These are phyloP conservation scores for Harpalus rufipes DNA, from an alignment of 2,888 invertebrate species.

Conservation along the genomic window DNA sequence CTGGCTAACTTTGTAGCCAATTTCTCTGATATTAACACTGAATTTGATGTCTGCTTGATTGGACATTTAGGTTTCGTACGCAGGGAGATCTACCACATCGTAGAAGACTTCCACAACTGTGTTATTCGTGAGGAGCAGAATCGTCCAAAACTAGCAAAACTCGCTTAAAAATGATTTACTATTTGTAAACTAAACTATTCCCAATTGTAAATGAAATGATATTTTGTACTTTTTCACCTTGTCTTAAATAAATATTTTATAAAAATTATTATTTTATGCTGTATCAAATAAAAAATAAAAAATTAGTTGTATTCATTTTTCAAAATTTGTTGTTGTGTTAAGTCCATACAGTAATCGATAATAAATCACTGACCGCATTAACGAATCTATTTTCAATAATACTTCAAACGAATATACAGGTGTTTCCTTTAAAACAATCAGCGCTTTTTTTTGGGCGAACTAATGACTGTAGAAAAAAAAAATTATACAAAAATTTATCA, in stretches of 20 bases:
- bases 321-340: too few relatives aligned
- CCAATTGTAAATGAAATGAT: neutral
- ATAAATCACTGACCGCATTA: too few relatives aligned
- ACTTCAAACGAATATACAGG: too few relatives aligned
- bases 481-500: too few relatives aligned
- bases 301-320: too few relatives aligned
- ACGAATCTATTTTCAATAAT: too few relatives aligned
- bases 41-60: slow-evolving; percentile 23
- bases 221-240: neutral
- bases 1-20: slow-evolving; percentile 15
- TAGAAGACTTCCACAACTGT: slow-evolving; percentile 28
- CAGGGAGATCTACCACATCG: neutral
- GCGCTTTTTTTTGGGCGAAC: too few relatives aligned
- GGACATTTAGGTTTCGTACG: slow-evolving; percentile 21
- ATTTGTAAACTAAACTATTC: neutral
- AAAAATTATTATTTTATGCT: neutral
- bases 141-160: neutral
- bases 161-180: neutral
- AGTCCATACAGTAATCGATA: too few relatives aligned
- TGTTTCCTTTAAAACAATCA: too few relatives aligned
- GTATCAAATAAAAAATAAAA: too few relatives aligned
- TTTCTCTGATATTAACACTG: slow-evolving; percentile 22
- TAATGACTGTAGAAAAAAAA: too few relatives aligned
- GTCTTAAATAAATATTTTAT: neutral
- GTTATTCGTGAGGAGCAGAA: neutral